Base-by-base conservation (phyloP, 2,113 vertebrate genomes). In the Rattus rattus region DNA sequence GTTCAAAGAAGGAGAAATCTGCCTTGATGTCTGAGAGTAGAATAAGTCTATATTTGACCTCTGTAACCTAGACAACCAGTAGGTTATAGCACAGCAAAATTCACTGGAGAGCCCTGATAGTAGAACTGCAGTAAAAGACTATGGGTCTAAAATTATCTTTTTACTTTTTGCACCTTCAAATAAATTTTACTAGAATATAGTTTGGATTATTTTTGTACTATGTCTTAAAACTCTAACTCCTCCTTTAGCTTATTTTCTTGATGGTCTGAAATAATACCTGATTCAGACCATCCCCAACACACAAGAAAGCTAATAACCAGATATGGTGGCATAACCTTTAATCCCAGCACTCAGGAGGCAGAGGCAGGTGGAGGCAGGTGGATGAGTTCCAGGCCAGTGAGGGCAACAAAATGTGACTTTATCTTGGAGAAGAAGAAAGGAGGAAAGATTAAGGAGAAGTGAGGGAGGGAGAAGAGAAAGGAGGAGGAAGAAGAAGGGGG, bases 251-350 rank as follows among this genome's bases (percentile, higher is more conserved):
- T 95, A 80, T 94, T 94, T 89, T 91, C 22, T 52, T 93, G 76
- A 67, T 69, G 39, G 5, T 88, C 30, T 95, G 70, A 95, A 92
- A 92, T 75, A 91, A 97, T 85, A 47, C 22, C 36, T 92, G 47
- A 79, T 26, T 73, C 88, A 89, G 92, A 90, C 5, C 19, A 24
- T 39, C 47, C 5, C 88, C 26, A 43, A 49, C 47, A 67, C 39
- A 86, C 2, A 61, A 84, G 47, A 81, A 84, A 43, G 56, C n/a
- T 14, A 63, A 63, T 63, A 63, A 63, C 24, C 56, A 84, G 56
- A 84, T 11, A 43, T 63, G 56, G n/a, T 28, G 24, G 54, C 59
- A 63, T 9, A 17, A 16, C n/a, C n/a, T 63, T 84, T 43, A 16
- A 43, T 84, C n/a, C 54, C 22, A 83, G 80, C 22, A 83, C 56